Evolutionary conservation across 2,888 invertebrate genomes (phyloP).

Genomic region (Bhutanitis thaidina): DNA sequence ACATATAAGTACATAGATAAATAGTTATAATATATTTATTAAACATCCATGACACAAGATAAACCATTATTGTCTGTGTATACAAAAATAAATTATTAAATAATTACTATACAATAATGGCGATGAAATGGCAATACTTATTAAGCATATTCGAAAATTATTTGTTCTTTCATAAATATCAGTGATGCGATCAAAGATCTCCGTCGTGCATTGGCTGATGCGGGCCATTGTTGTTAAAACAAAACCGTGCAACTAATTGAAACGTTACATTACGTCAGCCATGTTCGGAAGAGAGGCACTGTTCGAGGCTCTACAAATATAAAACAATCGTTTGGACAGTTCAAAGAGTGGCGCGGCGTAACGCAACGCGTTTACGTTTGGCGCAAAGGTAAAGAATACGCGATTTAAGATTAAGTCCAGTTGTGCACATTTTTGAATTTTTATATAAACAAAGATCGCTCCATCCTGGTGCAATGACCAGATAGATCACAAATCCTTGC

Average conservation of each 20-base stretch:
- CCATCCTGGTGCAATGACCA: too few species aligned
- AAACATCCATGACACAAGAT: too few species aligned
- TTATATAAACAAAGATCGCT: too few species aligned
- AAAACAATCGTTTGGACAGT: conserved; percentile 78
- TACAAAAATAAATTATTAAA: neutral
- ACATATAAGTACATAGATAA: too few species aligned
- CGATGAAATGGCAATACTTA: conserved; percentile 1
- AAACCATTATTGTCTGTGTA: too few species aligned
- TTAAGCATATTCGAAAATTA: neutral
- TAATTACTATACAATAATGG: neutral
- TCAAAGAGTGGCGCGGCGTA: conserved; percentile 68
- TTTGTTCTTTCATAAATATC: conserved; percentile 23
- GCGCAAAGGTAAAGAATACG: conserved; percentile 26
- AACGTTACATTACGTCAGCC: conserved; percentile 68
- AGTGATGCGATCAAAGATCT: conserved; percentile 44
- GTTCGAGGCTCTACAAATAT: conserved; percentile 71
- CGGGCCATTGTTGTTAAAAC: conserved; percentile 55
- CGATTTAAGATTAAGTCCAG: neutral
- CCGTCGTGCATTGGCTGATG: conserved; percentile 39
- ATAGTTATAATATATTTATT: too few species aligned
- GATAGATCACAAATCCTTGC: too few species aligned
- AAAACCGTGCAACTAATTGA: conserved; percentile 69
- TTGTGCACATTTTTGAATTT: too few species aligned
- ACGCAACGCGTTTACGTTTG: conserved; percentile 47
- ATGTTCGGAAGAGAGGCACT: conserved; percentile 59